phyloP scores from a whole-genome alignment of 2,113 vertebrate species.

The Erythrocebus patas region DNA sequence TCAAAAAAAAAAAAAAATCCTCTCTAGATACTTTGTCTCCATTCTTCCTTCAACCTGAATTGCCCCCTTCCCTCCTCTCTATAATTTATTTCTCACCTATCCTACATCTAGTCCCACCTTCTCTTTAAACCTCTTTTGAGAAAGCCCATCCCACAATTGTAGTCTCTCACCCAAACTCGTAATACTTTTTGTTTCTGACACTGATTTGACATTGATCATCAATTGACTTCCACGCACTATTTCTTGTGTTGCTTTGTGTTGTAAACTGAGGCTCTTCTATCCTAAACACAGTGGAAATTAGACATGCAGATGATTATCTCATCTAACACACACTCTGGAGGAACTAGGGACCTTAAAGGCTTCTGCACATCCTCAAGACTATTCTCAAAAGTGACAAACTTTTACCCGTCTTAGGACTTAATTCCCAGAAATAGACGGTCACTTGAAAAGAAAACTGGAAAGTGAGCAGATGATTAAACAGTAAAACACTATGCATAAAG shows the following conservation, averaged over 20 bases:
- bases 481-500: background rate
- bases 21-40: no score
- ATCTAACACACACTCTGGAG: background rate
- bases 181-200: background rate
- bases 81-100: background rate
- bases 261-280: background rate
- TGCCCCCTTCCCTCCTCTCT: background rate
- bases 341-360: background rate
- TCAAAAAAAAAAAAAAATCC: no score
- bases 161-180: background rate
- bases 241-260: background rate
- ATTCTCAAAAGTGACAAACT: background rate
- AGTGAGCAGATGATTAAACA: background rate
- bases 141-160: background rate
- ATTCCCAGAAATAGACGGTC: background rate
- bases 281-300: background rate
- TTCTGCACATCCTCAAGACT: background rate
- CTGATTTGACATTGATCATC: background rate
- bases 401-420: background rate
- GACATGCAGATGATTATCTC: background rate
- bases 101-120: background rate
- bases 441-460: background rate
- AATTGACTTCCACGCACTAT: accelerated
- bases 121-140: background rate
- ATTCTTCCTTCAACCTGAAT: background rate